Evolutionary conservation across 2,113 vertebrate species (phyloP).

Genomic region (Phylloscopus trochiloides): DNA sequence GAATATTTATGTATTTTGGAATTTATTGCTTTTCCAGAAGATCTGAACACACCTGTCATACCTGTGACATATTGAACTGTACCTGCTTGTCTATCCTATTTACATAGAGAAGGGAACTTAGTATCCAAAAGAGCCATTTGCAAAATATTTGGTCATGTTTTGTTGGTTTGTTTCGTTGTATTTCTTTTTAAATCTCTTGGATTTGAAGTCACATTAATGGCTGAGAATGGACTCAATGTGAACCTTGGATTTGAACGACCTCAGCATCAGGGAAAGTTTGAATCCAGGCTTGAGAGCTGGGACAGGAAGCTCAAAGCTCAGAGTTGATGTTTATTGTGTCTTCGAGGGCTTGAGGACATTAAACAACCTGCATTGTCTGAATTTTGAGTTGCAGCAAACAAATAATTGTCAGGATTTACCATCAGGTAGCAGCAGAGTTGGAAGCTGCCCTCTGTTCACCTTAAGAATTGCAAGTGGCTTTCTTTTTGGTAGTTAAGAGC

Average conservation of each 20-base stretch:
- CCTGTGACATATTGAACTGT: background rate
- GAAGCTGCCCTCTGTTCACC: background rate
- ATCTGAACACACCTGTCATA: background rate
- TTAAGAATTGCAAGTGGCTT: slow-evolving; percentile 28
- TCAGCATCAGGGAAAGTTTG: background rate
- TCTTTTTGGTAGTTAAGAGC: slow-evolving; percentile 33
- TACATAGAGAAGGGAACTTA: background rate
- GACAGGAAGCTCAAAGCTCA: background rate
- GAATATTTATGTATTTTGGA: slow-evolving; percentile 64
- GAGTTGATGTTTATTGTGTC: background rate
- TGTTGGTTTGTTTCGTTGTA: background rate
- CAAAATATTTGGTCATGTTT: background rate
- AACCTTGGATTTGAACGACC: background rate
- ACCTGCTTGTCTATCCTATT: slow-evolving; percentile 34
- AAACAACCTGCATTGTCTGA: background rate
- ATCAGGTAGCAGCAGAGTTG: background rate
- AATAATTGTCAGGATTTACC: background rate
- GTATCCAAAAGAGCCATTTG: slow-evolving; percentile 34
- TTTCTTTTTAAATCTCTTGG: background rate
- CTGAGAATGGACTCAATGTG: background rate
- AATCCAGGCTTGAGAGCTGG: background rate
- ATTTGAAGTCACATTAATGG: background rate
- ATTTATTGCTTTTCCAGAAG: slow-evolving; percentile 46
- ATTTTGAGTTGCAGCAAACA: background rate
- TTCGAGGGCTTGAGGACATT: background rate